A percentile compares a stretch with the other conserved stretches of the same genome.
Evolutionary conservation across 2,888 invertebrate species (phyloP).

Genomic region (Bombylius major): DNA sequence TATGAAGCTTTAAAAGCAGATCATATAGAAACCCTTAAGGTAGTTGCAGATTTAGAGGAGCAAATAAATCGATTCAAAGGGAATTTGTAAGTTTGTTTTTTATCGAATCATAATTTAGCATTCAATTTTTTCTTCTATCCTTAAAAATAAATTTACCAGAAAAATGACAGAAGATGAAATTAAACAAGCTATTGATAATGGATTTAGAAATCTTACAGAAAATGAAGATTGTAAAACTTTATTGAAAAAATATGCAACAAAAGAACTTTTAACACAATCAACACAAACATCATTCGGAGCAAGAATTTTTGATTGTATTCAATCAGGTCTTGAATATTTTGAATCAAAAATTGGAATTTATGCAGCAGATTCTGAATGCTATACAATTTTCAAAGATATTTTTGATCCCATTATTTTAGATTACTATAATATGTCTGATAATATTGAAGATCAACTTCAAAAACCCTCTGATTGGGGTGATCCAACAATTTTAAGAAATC

Average conservation of each 20-base stretch:
- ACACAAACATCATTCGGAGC: constrained; percentile 44
- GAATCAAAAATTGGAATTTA: constrained; percentile 50
- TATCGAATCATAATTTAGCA: neutral
- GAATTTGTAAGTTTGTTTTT: constrained; percentile 22
- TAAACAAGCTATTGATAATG: constrained; percentile 26
- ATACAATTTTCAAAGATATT: constrained; percentile 46
- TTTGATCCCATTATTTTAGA: constrained; percentile 57
- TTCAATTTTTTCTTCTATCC: no score
- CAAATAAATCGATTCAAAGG: constrained; percentile 26
- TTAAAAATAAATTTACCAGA: neutral
- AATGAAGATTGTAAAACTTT: constrained; percentile 43
- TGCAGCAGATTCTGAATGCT: constrained; percentile 53
- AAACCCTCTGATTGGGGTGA: constrained; percentile 55
- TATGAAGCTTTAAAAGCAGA: constrained; percentile 30
- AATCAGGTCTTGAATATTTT: constrained; percentile 50
- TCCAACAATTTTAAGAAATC: constrained; percentile 42
- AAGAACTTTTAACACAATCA: constrained; percentile 41
- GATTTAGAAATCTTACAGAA: constrained; percentile 39
- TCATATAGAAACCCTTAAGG: constrained; percentile 26
- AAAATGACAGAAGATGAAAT: neutral
- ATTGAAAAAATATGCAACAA: constrained; percentile 48
- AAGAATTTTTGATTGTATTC: constrained; percentile 47
- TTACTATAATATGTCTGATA: constrained; percentile 40
- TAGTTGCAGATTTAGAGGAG: constrained; percentile 27
- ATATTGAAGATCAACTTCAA: constrained; percentile 36